These are phyloP conservation scores for Carapus acus DNA, from an alignment of 2,797 vertebrate genomes.

Conservation along the genomic window DNA sequence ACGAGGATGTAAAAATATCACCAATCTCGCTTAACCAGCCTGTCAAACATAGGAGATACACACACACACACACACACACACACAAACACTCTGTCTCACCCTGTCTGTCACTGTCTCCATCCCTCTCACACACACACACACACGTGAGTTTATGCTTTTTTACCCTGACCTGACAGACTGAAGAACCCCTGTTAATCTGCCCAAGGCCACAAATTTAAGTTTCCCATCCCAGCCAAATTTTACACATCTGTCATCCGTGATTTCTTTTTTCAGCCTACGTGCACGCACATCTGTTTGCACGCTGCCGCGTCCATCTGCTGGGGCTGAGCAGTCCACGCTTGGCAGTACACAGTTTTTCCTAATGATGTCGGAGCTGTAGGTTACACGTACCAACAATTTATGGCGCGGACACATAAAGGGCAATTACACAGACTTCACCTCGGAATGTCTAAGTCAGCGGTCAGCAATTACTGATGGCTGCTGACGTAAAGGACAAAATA, in stretches of 20 bases:
- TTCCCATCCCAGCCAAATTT: slow-evolving; percentile 44
- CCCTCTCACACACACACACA: slow-evolving; percentile 6
- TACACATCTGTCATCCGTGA: slow-evolving; percentile 57
- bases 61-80: no score
- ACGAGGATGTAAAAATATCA: slow-evolving; percentile 28
- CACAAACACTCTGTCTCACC: neutral
- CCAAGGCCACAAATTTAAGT: slow-evolving; percentile 50
- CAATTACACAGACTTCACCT: no score
- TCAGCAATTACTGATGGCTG: no score
- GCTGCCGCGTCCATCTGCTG: neutral
- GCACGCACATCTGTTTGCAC: slow-evolving; percentile 14
- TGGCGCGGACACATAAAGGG: neutral
- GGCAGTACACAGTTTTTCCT: slow-evolving; percentile 2
- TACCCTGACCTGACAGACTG: slow-evolving; percentile 39
- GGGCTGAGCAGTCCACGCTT: neutral
- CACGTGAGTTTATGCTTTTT: neutral
- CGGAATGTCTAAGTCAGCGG: no score
- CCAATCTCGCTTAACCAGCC: slow-evolving; percentile 20
- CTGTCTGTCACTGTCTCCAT: neutral
- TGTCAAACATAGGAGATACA: neutral
- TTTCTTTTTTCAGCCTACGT: slow-evolving; percentile 27
- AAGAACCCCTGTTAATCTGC: slow-evolving; percentile 57
- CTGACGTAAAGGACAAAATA: no score
- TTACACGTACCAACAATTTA: slow-evolving; percentile 1
- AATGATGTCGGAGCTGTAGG: neutral